These are phyloP conservation scores for Himalopsyche anomala DNA, from an alignment of 2,888 invertebrate genomes.

Conservation along the genomic window DNA sequence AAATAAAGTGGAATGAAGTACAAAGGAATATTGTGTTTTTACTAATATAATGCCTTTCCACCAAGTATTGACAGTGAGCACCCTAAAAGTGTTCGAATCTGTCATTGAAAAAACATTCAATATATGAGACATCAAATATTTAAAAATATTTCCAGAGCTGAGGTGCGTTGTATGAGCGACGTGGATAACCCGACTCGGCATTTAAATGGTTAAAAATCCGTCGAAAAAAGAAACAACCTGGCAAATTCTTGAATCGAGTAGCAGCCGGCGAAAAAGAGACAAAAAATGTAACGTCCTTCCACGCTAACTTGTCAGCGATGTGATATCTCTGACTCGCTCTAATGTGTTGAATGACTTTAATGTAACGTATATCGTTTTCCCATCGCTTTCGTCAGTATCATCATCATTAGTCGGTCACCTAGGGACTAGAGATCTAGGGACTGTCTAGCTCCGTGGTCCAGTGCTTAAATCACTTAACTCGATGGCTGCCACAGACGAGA, in stretches of 20 bases:
- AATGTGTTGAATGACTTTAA: neutral
- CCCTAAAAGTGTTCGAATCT: too few relatives aligned
- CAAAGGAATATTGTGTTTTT: too few relatives aligned
- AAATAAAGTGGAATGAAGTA: too few relatives aligned
- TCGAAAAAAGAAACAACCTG: slow-evolving; percentile 2
- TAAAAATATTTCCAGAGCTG: too few relatives aligned
- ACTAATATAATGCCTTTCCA: too few relatives aligned
- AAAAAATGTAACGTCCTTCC: slow-evolving; percentile 13
- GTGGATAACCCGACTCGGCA: neutral
- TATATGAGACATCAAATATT: too few relatives aligned
- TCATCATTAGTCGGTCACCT: neutral
- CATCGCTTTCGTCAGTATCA: neutral
- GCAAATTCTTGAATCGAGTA: neutral
- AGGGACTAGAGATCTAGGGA: neutral
- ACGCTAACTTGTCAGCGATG: slow-evolving; percentile 10
- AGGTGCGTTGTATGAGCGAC: too few relatives aligned
- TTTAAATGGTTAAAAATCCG: neutral
- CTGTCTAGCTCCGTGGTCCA: neutral
- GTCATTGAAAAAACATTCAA: too few relatives aligned
- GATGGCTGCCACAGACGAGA: too few relatives aligned
- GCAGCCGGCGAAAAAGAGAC: slow-evolving; percentile 16
- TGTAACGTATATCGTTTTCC: too few relatives aligned
- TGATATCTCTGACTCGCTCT: neutral
- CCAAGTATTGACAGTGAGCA: too few relatives aligned
- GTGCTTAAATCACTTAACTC: neutral